A percentile compares a stretch with the other conserved stretches of the same genome.
phyloP scores from a whole-genome alignment of 2,888 invertebrate species.

The Cataglyphis albicans region DNA sequence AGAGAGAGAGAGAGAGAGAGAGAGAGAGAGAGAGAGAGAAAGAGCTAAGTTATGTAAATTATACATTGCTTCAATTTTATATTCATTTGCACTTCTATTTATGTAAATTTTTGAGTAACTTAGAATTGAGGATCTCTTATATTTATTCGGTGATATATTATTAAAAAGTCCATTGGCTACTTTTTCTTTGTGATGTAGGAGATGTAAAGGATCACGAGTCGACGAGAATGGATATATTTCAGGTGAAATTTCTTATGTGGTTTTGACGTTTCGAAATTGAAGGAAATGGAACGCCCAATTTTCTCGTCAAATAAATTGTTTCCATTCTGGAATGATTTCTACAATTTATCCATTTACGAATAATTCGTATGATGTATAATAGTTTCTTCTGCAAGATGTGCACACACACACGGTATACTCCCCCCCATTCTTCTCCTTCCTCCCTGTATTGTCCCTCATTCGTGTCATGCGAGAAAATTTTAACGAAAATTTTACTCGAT shows the following conservation, averaged over 20 bases:
- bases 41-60: neutral
- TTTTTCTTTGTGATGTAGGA: neutral
- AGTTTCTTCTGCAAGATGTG: neutral
- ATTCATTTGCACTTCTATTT: neutral
- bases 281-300: constrained; percentile 15
- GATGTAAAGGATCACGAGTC: neutral
- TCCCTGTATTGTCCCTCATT: neutral
- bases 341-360: constrained; percentile 1
- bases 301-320: constrained; percentile 27
- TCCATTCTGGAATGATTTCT: constrained; percentile 1
- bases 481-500: neutral
- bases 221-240: neutral
- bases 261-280: constrained; percentile 6
- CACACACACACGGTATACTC: too few relatives aligned
- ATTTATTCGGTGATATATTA: neutral
- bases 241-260: neutral
- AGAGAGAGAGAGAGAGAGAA: too few relatives aligned
- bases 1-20: too few relatives aligned
- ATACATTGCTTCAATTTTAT: neutral
- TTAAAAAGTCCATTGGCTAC: neutral
- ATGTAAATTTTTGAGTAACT: neutral
- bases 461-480: neutral
- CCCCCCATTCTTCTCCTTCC: neutral
- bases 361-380: neutral
- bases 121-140: neutral